phyloP scores from a whole-genome alignment of 2,797 vertebrate genomes.

The Poliocrania exsul region DNA sequence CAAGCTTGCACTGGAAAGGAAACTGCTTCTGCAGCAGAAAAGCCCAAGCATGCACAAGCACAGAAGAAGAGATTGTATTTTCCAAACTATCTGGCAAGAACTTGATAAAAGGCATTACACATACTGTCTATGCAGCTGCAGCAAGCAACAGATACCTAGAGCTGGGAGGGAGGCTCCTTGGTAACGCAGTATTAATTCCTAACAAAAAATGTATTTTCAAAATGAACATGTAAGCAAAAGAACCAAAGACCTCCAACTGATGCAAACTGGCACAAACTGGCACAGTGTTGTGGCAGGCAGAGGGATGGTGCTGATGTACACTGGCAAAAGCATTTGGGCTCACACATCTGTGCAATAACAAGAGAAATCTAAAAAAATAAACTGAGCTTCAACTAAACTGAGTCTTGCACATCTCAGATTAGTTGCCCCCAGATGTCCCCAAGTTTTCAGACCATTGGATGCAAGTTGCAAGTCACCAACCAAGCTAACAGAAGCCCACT shows the following conservation, averaged over 20 bases:
- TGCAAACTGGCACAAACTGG: neutral
- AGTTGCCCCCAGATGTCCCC: neutral
- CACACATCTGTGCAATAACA: neutral
- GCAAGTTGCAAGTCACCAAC: neutral
- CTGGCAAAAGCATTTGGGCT: neutral
- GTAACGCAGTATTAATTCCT: neutral
- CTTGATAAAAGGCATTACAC: conserved; percentile 12
- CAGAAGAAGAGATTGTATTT: conserved; percentile 36
- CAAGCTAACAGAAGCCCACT: neutral
- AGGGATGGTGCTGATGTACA: neutral
- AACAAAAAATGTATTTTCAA: neutral
- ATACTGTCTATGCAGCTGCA: conserved; percentile 7
- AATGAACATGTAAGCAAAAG: neutral
- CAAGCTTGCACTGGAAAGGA: conserved; percentile 8
- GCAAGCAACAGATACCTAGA: neutral
- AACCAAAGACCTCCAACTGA: neutral
- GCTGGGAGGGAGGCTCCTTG: neutral
- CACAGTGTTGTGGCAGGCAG: neutral
- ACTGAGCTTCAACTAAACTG: neutral
- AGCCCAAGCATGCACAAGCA: neutral
- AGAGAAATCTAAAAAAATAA: neutral
- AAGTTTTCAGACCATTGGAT: neutral
- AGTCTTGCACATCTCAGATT: neutral
- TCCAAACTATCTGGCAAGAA: conserved; percentile 26
- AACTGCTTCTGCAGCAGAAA: conserved; percentile 36